Conservation (phyloP, 2,113 vertebrate species). For the Poicephalus gulielmi region DNA sequence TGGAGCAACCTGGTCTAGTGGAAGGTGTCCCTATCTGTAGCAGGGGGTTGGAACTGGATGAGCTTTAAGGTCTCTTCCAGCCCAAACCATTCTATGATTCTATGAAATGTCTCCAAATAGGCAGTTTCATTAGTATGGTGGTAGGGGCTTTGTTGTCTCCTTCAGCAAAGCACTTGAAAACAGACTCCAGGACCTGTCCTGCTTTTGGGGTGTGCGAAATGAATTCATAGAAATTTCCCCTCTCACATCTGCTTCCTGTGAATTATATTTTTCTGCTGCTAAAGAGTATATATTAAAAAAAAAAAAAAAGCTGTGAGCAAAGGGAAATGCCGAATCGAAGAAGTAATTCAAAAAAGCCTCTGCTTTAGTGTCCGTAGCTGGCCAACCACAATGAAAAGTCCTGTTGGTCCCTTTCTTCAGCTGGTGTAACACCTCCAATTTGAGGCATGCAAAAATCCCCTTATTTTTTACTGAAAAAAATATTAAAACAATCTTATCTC, state of each 20-base stretch:
- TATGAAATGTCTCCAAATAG: background rate
- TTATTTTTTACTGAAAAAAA: background rate
- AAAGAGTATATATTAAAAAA: background rate
- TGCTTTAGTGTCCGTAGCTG: background rate
- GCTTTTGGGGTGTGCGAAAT: background rate
- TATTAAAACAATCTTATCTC: background rate
- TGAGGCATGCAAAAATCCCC: background rate
- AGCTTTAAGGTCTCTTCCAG: background rate
- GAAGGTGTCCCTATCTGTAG: background rate
- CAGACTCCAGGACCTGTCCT: background rate
- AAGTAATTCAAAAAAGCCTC: background rate
- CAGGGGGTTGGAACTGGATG: background rate
- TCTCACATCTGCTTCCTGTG: background rate
- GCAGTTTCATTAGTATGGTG: accelerated
- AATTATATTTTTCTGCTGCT: background rate
- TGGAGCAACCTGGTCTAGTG: background rate
- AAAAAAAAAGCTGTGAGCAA: background rate
- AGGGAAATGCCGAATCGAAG: background rate
- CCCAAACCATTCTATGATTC: background rate
- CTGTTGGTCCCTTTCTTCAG: background rate
- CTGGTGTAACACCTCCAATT: background rate
- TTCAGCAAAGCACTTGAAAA: background rate
- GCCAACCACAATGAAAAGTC: background rate
- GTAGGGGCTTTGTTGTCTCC: background rate
- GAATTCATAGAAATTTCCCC: background rate